phyloP scores from a whole-genome alignment of 2,113 vertebrate genomes.

The Columbina picui region DNA sequence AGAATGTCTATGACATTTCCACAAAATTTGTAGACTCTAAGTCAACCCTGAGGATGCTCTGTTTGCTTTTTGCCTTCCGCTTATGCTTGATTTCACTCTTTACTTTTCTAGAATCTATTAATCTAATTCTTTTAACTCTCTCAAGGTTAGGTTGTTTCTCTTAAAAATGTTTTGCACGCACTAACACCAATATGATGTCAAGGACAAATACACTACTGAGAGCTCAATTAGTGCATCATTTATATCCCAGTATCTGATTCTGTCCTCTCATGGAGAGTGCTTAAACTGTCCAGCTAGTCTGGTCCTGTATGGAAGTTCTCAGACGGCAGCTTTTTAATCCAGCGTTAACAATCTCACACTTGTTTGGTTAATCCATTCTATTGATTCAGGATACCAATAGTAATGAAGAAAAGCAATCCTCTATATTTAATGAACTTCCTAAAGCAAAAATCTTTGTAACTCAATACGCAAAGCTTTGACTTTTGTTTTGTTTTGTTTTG shows the following conservation, averaged over 20 bases:
- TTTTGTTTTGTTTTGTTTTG: background rate
- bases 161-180: background rate
- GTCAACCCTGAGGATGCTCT: background rate
- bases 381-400: background rate
- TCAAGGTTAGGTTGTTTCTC: background rate
- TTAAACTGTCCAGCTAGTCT: background rate
- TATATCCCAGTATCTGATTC: background rate
- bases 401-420: background rate
- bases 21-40: background rate
- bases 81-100: background rate
- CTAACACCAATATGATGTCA: background rate
- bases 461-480: background rate
- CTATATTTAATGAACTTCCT: background rate
- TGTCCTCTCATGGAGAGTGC: background rate
- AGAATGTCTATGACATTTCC: background rate
- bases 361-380: background rate
- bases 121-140: background rate
- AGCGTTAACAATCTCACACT: background rate
- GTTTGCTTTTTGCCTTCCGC: background rate
- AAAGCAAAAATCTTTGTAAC: background rate
- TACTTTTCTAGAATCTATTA: background rate
- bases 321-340: background rate
- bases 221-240: background rate
- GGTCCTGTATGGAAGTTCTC: background rate
- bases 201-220: background rate